These are phyloP conservation scores for Clinocottus analis DNA, from an alignment of 2,113 vertebrate genomes.

Conservation along the genomic window DNA sequence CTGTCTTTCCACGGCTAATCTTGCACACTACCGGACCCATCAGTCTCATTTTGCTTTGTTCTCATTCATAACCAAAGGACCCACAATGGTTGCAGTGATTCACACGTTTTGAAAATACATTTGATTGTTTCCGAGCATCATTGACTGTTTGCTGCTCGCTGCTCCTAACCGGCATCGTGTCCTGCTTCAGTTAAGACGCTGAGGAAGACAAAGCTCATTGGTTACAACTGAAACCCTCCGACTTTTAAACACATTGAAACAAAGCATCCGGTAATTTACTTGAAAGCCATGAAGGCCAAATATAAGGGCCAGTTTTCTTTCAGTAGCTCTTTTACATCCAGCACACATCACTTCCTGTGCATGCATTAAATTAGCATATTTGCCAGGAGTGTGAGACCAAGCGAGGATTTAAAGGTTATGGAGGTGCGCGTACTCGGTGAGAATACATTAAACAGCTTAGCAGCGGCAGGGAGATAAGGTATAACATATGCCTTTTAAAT, in stretches of 20 bases:
- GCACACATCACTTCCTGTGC: neutral
- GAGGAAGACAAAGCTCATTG: neutral
- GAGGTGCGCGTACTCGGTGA: neutral
- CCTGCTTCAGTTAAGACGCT: no score
- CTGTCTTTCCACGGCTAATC: neutral
- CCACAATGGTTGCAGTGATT: neutral
- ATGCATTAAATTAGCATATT: conserved; percentile 23
- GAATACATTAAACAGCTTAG: conserved; percentile 12
- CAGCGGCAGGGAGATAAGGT: neutral
- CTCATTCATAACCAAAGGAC: neutral
- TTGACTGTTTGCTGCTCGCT: neutral
- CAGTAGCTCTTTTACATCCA: conserved; percentile 13
- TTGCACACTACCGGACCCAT: neutral
- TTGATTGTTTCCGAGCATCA: no score
- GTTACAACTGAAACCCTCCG: neutral
- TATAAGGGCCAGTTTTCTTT: neutral
- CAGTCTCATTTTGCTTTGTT: neutral
- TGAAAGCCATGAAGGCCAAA: neutral
- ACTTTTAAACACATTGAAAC: neutral
- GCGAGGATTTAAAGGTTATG: conserved; percentile 3
- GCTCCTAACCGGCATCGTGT: no score
- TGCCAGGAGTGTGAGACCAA: neutral
- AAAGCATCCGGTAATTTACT: neutral
- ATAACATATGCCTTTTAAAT: neutral
- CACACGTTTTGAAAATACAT: neutral